phyloP scores from a whole-genome alignment of 2,797 vertebrate species.

The Scleropages formosus region DNA sequence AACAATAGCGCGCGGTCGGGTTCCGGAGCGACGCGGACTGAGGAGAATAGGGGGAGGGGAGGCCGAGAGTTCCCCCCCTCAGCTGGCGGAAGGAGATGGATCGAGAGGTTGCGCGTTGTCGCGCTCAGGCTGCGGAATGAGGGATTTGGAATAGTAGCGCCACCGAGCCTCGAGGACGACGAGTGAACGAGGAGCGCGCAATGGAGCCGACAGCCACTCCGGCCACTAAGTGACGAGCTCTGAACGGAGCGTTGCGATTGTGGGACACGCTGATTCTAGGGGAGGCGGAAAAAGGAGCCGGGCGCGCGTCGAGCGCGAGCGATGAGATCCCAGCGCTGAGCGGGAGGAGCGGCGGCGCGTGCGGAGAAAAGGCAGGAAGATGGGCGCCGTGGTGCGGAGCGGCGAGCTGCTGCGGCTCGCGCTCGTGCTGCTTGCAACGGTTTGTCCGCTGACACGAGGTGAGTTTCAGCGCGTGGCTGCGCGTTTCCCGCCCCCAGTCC shows the following conservation, averaged over 20 bases:
- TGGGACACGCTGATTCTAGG: slow-evolving; percentile 18
- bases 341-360: slow-evolving; percentile 49
- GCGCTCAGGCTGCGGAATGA: slow-evolving; percentile 67
- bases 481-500: neutral
- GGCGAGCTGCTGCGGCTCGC: slow-evolving; percentile 76
- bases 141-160: slow-evolving; percentile 53
- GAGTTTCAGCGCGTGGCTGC: slow-evolving; percentile 55
- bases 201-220: slow-evolving; percentile 51
- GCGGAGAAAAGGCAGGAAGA: slow-evolving; percentile 63
- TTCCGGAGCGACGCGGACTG: slow-evolving; percentile 26
- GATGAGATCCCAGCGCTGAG: slow-evolving; percentile 61
- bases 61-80: slow-evolving; percentile 30
- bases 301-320: slow-evolving; percentile 35
- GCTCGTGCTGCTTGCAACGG: too few relatives aligned
- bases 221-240: slow-evolving; percentile 22
- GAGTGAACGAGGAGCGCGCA: slow-evolving; percentile 37
- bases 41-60: slow-evolving; percentile 22
- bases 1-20: slow-evolving; percentile 59
- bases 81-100: slow-evolving; percentile 72
- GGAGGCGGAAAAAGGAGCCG: slow-evolving; percentile 19
- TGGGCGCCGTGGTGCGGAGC: slow-evolving; percentile 84
- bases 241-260: neutral
- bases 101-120: slow-evolving; percentile 39
- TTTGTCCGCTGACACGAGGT: slow-evolving; percentile 81
- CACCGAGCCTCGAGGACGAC: slow-evolving; percentile 19